Conservation (phyloP, 2,113 vertebrate species). For the Hemicordylus capensis region DNA sequence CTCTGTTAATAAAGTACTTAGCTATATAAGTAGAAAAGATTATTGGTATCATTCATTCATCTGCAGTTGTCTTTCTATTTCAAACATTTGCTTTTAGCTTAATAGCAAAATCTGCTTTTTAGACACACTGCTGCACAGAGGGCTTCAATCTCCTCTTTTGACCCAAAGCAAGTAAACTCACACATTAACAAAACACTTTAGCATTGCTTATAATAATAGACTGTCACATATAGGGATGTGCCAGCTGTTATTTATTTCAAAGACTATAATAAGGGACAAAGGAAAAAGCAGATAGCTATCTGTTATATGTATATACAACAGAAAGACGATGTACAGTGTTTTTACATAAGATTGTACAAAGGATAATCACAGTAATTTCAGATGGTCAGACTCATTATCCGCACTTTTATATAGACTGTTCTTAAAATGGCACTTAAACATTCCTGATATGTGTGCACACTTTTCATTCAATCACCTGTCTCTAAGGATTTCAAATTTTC, state of each 20-base stretch:
- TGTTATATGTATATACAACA: background rate
- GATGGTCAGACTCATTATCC: background rate
- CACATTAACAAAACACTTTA: background rate
- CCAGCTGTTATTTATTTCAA: background rate
- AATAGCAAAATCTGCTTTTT: background rate
- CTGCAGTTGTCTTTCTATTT: background rate
- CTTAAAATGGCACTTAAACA: no score
- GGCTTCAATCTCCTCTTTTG: background rate
- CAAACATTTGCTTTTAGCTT: background rate
- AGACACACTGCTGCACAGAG: background rate
- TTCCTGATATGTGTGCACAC: background rate
- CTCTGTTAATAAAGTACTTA: slow-evolving; percentile 17
- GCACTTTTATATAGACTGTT: no score
- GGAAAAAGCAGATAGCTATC: no score
- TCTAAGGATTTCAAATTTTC: background rate
- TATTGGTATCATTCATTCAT: background rate
- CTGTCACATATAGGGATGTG: background rate
- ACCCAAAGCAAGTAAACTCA: background rate
- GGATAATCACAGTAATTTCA: background rate
- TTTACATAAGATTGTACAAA: background rate
- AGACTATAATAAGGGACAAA: background rate
- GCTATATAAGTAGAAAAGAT: background rate
- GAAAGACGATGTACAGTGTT: background rate
- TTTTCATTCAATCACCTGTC: background rate
- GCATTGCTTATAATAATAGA: background rate